Evolutionary conservation across 2,888 invertebrate genomes (phyloP).

Genomic region (Allygus modestus): DNA sequence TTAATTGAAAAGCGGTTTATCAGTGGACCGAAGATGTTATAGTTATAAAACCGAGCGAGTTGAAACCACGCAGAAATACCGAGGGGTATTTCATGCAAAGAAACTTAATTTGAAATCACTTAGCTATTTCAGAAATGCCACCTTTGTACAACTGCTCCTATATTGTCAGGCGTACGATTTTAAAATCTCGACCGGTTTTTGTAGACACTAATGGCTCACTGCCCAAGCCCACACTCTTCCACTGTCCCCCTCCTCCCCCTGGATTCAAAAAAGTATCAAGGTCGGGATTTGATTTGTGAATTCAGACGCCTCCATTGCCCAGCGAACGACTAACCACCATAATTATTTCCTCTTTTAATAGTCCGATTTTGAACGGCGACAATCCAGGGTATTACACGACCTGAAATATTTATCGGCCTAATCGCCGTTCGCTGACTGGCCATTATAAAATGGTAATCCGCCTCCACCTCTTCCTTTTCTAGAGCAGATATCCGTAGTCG

Average conservation of each 20-base stretch:
- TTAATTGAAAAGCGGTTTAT: too few species aligned
- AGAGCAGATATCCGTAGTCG: neutral
- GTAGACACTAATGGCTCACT: neutral
- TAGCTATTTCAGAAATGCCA: constrained; percentile 11
- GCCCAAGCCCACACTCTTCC: neutral
- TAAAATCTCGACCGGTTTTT: constrained; percentile 16
- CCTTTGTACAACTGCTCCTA: neutral
- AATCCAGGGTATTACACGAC: neutral
- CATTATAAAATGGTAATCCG: constrained; percentile 49
- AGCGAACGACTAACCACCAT: neutral
- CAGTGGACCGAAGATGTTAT: too few species aligned
- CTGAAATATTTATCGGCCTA: constrained; percentile 20
- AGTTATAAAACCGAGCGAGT: too few species aligned
- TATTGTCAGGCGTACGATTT: neutral
- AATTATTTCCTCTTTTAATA: constrained; percentile 46
- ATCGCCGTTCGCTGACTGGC: constrained; percentile 7
- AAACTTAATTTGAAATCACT: too few species aligned
- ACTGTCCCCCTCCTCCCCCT: neutral
- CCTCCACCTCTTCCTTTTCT: neutral
- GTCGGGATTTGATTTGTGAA: constrained; percentile 44
- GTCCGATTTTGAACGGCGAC: neutral
- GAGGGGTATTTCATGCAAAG: too few species aligned
- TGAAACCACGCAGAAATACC: too few species aligned
- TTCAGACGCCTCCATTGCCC: constrained; percentile 25
- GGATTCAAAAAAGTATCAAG: constrained; percentile 45